A percentile compares a stretch with the other conserved stretches of the same genome.
Conservation (phyloP, 2,113 vertebrate species). For the Platycercus adscitus region DNA sequence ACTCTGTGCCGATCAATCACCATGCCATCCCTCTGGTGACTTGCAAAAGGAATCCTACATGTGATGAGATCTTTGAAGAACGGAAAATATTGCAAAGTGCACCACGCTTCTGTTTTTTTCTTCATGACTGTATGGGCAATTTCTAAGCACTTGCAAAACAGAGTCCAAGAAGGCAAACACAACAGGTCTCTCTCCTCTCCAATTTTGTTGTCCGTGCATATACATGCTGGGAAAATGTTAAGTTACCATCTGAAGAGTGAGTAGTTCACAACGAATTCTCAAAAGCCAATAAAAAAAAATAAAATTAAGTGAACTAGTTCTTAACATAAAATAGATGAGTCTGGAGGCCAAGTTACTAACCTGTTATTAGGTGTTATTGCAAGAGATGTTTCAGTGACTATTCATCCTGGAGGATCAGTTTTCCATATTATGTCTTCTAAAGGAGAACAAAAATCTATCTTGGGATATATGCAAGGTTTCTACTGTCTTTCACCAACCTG, state of each 20-base stretch:
- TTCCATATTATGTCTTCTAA: neutral
- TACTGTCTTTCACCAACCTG: neutral
- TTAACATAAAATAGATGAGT: neutral
- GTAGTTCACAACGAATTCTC: neutral
- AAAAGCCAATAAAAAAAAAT: slow-evolving; percentile 4
- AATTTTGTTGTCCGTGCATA: neutral
- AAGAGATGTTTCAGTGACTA: neutral
- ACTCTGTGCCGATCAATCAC: neutral
- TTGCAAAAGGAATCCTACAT: neutral
- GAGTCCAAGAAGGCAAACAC: neutral
- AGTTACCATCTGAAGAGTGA: neutral
- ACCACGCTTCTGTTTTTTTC: neutral
- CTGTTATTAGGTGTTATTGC: slow-evolving; percentile 20
- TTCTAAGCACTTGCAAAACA: neutral
- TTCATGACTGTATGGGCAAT: neutral
- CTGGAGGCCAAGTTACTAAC: neutral
- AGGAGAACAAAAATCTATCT: neutral
- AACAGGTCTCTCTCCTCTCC: neutral
- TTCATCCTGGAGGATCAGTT: neutral
- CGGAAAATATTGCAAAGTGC: neutral
- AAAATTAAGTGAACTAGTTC: neutral
- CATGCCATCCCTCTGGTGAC: neutral
- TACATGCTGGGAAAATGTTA: neutral
- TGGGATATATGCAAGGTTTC: neutral
- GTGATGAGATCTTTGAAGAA: neutral